These are phyloP conservation scores for Epinephelus malabaricus DNA, from an alignment of 2,797 vertebrate genomes.

Conservation along the genomic window DNA sequence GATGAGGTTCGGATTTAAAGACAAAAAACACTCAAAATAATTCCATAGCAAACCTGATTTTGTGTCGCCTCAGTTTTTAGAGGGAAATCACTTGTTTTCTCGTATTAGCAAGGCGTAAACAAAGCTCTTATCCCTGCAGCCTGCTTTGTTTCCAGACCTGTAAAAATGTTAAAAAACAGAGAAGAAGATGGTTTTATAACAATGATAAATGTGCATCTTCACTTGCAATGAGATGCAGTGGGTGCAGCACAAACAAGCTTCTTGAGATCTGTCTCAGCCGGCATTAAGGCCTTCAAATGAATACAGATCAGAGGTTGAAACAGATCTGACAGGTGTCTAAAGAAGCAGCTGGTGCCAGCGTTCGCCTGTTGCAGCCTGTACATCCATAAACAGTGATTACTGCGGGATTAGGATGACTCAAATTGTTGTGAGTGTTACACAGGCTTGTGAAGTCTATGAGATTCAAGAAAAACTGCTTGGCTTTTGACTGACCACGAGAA, in stretches of 20 bases:
- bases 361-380: constrained; percentile 27
- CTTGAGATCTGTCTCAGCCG: constrained; percentile 49
- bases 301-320: constrained; percentile 72
- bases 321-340: constrained; percentile 68
- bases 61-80: constrained; percentile 12
- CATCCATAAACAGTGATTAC: constrained; percentile 47
- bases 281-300: constrained; percentile 67
- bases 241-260: constrained; percentile 55
- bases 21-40: constrained; percentile 13
- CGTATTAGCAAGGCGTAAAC: constrained; percentile 18
- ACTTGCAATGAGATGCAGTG: constrained; percentile 50
- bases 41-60: constrained; percentile 42
- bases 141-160: constrained; percentile 29
- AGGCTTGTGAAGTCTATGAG: constrained; percentile 2
- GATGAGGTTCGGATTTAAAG: background rate
- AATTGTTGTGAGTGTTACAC: constrained; percentile 16
- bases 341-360: constrained; percentile 60
- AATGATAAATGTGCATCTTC: constrained; percentile 65
- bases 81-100: constrained; percentile 26
- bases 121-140: constrained; percentile 19
- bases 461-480: background rate
- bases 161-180: constrained; percentile 16
- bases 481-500: constrained; percentile 10
- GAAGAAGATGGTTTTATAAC: constrained; percentile 60
- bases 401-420: constrained; percentile 32